Percentiles rank a stretch among this genome's conserved stretches.
Evolutionary conservation across 1,140 invertebrate genomes (phyloP).

Genomic region (Lethrus apterus): DNA sequence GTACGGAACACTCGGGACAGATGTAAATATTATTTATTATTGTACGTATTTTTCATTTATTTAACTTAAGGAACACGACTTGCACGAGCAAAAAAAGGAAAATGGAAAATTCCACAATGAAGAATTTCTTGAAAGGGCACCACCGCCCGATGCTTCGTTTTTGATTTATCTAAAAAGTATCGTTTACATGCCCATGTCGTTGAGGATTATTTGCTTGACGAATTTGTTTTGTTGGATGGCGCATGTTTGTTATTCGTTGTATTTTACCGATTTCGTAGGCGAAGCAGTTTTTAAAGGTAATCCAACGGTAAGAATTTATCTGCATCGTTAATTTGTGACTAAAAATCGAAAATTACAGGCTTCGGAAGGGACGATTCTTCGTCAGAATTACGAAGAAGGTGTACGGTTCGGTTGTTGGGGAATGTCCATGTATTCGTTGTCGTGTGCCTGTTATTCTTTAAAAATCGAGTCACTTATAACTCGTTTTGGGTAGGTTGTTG

Average conservation of each 20-base stretch:
- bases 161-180: conserved; percentile 81
- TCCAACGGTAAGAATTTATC: conserved; percentile 63
- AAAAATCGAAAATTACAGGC: no score
- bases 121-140: conserved; percentile 9
- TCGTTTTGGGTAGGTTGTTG: conserved; percentile 60
- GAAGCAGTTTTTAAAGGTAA: conserved; percentile 91
- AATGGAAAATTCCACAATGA: conserved; percentile 5
- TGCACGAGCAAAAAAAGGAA: no score
- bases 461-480: conserved; percentile 82
- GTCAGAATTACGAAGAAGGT: conserved; percentile 76
- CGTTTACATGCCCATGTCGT: conserved; percentile 77
- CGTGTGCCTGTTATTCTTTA: conserved; percentile 87
- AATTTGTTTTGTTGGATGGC: conserved; percentile 98
- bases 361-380: conserved; percentile 51
- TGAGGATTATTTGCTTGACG: conserved; percentile 82
- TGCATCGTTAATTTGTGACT: background rate
- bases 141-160: conserved; percentile 48
- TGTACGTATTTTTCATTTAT: background rate
- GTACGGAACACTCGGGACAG: conserved; percentile 3
- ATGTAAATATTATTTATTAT: background rate
- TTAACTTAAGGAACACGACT: conserved; percentile 4
- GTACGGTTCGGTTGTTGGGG: conserved; percentile 93
- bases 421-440: conserved; percentile 93
- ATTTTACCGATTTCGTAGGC: conserved; percentile 96
- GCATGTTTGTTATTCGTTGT: conserved; percentile 92